Conservation (phyloP, 2,888 invertebrate genomes). For the Anodontia alba region DNA sequence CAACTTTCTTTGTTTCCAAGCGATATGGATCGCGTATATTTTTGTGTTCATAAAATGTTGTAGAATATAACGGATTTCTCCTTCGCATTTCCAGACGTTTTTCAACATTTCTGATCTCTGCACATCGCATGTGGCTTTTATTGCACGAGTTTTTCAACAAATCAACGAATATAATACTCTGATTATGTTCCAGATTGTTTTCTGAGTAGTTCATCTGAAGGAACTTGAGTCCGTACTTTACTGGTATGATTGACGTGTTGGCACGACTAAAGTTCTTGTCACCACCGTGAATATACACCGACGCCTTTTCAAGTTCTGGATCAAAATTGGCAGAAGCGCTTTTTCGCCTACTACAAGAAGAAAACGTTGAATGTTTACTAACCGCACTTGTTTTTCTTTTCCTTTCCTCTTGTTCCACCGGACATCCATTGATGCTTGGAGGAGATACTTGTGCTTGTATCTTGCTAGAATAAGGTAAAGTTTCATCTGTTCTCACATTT, state of each 20-base stretch:
- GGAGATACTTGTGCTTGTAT: too few species aligned
- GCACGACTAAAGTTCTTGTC: conserved; percentile 67
- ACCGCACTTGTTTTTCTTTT: conserved; percentile 15
- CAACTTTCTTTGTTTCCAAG: conserved; percentile 45
- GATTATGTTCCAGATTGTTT: conserved; percentile 72
- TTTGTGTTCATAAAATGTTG: conserved; percentile 66
- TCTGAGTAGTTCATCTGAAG: conserved; percentile 73
- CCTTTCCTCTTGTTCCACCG: neutral
- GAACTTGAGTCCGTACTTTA: conserved; percentile 64
- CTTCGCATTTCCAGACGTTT: conserved; percentile 64
- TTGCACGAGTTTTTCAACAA: conserved; percentile 68
- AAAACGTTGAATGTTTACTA: neutral
- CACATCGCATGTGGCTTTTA: conserved; percentile 58
- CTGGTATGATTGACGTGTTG: conserved; percentile 63
- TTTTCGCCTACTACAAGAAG: conserved; percentile 2
- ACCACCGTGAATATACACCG: conserved; percentile 64
- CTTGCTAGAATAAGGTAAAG: neutral
- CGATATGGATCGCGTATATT: conserved; percentile 59
- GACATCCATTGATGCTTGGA: neutral
- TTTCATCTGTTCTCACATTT: neutral
- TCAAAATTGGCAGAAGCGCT: conserved; percentile 61
- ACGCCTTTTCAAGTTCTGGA: conserved; percentile 69
- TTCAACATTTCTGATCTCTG: conserved; percentile 65
- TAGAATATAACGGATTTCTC: conserved; percentile 62
- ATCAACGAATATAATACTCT: conserved; percentile 71